Conservation (phyloP, 2,797 vertebrate species). For the Pseudochirops corinnae region DNA sequence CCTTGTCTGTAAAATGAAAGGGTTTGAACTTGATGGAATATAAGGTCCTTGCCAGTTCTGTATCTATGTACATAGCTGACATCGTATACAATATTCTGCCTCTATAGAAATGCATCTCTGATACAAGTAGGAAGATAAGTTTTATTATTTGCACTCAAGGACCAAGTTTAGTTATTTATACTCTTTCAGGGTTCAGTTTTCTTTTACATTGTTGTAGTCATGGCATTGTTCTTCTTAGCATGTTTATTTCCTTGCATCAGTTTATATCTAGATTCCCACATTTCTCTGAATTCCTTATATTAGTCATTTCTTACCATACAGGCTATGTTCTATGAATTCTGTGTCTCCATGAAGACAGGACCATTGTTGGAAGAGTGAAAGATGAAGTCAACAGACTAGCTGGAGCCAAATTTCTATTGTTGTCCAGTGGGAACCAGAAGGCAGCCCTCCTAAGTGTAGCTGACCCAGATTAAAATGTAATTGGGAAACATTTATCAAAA, state of each 20-base stretch:
- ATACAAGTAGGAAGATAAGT: neutral
- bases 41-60: neutral
- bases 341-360: neutral
- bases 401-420: neutral
- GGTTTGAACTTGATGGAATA: neutral
- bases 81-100: neutral
- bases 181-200: neutral
- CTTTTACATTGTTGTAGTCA: neutral
- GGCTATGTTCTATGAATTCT: neutral
- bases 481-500: neutral
- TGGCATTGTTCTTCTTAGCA: neutral
- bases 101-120: neutral
- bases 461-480: neutral
- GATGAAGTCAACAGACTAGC: neutral
- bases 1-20: neutral
- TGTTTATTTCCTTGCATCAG: neutral
- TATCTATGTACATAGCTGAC: neutral
- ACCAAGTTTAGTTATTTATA: neutral
- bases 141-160: neutral
- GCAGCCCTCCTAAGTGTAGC: neutral
- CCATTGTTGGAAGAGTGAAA: neutral
- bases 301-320: neutral
- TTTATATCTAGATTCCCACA: neutral
- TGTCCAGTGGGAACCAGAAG: neutral
- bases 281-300: neutral